Evolutionary conservation across 2,113 vertebrate genomes (phyloP).

Genomic region (Monarcha castaneiventris): DNA sequence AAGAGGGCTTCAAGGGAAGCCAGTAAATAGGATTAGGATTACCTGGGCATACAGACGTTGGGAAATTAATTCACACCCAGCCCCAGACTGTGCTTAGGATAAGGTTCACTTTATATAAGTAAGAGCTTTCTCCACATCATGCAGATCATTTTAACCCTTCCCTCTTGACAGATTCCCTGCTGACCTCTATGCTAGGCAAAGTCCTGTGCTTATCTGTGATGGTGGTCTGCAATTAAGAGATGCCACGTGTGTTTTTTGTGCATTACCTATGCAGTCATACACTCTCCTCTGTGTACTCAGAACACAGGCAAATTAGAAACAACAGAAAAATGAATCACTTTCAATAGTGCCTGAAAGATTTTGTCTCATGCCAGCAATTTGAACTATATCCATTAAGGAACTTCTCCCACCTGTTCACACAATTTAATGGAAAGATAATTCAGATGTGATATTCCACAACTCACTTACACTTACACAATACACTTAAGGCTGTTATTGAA

Average conservation of each 20-base stretch:
- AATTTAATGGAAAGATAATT: background rate
- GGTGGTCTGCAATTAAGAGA: background rate
- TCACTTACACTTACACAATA: background rate
- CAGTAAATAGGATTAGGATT: background rate
- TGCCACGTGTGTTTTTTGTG: background rate
- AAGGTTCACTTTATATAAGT: background rate
- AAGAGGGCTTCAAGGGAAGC: background rate
- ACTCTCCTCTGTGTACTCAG: background rate
- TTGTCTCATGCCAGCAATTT: background rate
- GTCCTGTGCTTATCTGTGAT: background rate
- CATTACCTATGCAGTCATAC: background rate
- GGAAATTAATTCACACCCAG: background rate
- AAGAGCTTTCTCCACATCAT: background rate
- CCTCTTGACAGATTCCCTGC: background rate
- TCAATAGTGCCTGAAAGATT: background rate
- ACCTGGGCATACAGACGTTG: background rate
- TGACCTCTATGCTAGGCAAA: background rate
- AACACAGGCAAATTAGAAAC: background rate
- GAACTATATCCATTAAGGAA: background rate
- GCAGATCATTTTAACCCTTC: background rate
- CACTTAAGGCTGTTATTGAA: background rate
- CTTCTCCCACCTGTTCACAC: background rate
- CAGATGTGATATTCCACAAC: background rate
- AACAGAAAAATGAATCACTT: background rate
- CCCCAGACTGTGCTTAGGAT: background rate